phyloP scores from a whole-genome alignment of 2,797 vertebrate species.

The Rhyacichthys aspro region DNA sequence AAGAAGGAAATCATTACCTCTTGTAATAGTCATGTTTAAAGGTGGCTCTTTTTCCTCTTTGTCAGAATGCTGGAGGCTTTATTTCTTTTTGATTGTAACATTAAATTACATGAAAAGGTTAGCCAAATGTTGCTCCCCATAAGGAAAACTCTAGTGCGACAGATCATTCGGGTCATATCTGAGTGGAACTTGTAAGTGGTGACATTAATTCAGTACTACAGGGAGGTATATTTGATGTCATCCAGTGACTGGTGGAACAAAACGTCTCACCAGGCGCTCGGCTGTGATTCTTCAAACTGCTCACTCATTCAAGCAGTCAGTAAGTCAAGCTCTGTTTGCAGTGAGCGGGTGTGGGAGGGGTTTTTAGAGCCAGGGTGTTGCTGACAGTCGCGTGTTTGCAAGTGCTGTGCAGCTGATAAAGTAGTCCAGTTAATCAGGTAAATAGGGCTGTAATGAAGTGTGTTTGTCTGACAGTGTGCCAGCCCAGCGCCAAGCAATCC shows the following conservation, averaged over 20 bases:
- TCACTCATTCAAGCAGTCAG: constrained; percentile 28
- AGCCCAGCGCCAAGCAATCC: constrained; percentile 58
- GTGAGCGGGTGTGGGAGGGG: constrained; percentile 24
- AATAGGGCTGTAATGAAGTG: constrained; percentile 77
- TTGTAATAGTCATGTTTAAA: constrained; percentile 65
- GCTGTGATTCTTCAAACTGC: constrained; percentile 21
- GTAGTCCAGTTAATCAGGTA: constrained; percentile 77
- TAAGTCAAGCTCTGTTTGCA: constrained; percentile 38
- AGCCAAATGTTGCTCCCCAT: constrained; percentile 59
- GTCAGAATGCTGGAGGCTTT: constrained; percentile 51
- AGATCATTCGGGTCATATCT: constrained; percentile 52
- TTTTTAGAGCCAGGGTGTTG: constrained; percentile 35
- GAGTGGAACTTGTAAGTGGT: constrained; percentile 45
- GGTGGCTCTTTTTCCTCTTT: constrained; percentile 58
- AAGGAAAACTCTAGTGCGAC: constrained; percentile 40
- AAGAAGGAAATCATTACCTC: constrained; percentile 64
- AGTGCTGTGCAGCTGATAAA: constrained; percentile 65
- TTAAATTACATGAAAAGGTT: constrained; percentile 65
- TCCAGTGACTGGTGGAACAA: constrained; percentile 24
- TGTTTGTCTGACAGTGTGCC: constrained; percentile 66
- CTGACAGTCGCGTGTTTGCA: constrained; percentile 50
- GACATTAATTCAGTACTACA: constrained; percentile 56
- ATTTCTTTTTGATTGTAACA: constrained; percentile 64
- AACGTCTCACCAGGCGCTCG: constrained; percentile 12
- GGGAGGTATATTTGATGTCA: constrained; percentile 58